Base-by-base conservation (phyloP, 64 coral and sea anemone species). In the Platygyra sinensis region DNA sequence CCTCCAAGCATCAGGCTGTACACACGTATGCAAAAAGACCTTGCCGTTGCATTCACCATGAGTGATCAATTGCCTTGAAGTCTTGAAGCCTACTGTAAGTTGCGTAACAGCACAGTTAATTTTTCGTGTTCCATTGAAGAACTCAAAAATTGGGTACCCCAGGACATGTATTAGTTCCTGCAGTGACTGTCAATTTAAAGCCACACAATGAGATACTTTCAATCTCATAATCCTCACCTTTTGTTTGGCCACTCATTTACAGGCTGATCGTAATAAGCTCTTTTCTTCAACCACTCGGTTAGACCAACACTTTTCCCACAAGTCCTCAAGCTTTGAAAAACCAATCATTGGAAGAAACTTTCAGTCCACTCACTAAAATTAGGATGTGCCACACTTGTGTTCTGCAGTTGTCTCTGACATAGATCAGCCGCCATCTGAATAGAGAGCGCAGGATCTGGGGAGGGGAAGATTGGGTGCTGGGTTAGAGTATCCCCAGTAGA, bases 361-460 rank as follows among this genome's bases (percentile, higher is more conserved):
- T 52, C 33, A 36, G 57, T 75, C 92, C 92, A 94, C 36, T 12
- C 50, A 27, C 59, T 72, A 54, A 94, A 89, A 63, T 94, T 94
- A 17, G 77, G 76, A 54, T 94, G 92, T 9, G 77, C 92, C 92
- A n/a, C 92, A 94, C n/a, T 94, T 87, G 57, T 94, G n/a, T 94
- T 19, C 92, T 82, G n/a, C 60, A 54, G 22, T 73, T n/a, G n/a
- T n/a, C 62, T 25, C 87, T 36, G 5, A 94, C 87, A 77, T 83
- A n/a, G 72, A 72, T 75, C 63, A 27, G 92, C 86, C 4, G 62
- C 60, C 10, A 4, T 28, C 55, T 89, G 86, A 29, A 89, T 39
- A 67, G 46, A n/a, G n/a, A n/a, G n/a, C n/a, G n/a, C n/a, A n/a
- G n/a, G n/a, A n/a, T n/a, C n/a, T n/a, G n/a, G 38, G 30, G 57